Percentiles rank a stretch among this genome's conserved stretches.
Evolutionary conservation across 1,140 invertebrate species (phyloP).

Genomic region (Neodiprion fabricii): DNA sequence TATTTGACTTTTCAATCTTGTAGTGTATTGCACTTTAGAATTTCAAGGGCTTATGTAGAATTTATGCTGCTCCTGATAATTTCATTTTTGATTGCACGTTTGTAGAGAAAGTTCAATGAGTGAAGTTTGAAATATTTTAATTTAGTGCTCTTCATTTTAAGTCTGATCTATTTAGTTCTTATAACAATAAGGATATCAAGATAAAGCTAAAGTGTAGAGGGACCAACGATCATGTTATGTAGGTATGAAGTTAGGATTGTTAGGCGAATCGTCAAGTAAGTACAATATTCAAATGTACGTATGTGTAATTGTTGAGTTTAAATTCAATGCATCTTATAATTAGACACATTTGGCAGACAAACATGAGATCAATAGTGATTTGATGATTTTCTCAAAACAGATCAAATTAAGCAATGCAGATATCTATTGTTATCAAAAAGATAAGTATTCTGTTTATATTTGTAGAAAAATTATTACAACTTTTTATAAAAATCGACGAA

Average conservation of each 20-base stretch:
- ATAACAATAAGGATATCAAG: conserved; percentile 56
- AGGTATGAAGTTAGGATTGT: conserved; percentile 53
- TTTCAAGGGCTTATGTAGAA: conserved; percentile 7
- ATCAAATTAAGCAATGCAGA: no score
- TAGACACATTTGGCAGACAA: no score
- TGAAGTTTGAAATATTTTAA: conserved; percentile 21
- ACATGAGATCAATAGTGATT: no score
- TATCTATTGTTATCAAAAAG: no score
- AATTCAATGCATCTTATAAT: neutral
- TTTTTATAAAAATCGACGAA: no score
- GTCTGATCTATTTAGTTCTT: conserved; percentile 43
- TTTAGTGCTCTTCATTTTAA: conserved; percentile 22
- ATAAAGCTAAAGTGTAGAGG: conserved; percentile 64
- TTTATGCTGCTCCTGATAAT: neutral
- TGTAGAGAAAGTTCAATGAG: conserved; percentile 17
- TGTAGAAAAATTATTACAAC: no score
- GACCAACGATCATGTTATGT: conserved; percentile 53
- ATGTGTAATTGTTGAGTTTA: neutral
- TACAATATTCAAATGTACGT: conserved; percentile 13
- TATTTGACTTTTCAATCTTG: conserved; percentile 14
- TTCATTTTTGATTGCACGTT: conserved; percentile 16
- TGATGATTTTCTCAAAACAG: no score
- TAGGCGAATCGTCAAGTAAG: conserved; percentile 54
- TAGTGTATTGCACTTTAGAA: conserved; percentile 18
- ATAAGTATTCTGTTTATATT: no score